Percentiles rank a stretch among this genome's conserved stretches.
Evolutionary conservation across 1,140 invertebrate genomes (phyloP).

Genomic region (Procambarus virginalis): DNA sequence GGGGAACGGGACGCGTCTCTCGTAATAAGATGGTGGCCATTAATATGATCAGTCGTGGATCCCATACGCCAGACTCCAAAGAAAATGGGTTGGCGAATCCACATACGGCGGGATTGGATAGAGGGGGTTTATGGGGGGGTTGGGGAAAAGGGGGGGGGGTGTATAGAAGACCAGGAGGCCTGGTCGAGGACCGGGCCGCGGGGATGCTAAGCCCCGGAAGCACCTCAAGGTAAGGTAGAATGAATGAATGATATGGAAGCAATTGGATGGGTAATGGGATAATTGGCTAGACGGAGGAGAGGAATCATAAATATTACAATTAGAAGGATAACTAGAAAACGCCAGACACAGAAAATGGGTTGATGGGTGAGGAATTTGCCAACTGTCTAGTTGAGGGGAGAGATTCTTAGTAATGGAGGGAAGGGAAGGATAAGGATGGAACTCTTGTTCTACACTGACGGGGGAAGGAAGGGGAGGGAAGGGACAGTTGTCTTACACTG

Average conservation of each 20-base stretch:
- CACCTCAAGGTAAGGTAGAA: neutral
- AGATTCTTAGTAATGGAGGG: too few species aligned
- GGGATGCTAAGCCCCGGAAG: too few species aligned
- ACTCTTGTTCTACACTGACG: neutral
- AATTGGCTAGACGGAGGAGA: neutral
- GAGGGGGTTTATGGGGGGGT: too few species aligned
- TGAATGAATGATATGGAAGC: constrained; percentile 3
- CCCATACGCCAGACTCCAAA: constrained; percentile 50
- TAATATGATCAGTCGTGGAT: constrained; percentile 68
- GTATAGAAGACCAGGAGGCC: too few species aligned
- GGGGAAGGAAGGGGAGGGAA: neutral
- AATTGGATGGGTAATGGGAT: neutral
- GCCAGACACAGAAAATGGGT: too few species aligned
- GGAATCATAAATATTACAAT: neutral
- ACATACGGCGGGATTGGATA: too few species aligned
- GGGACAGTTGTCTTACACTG: neutral
- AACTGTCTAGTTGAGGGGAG: too few species aligned
- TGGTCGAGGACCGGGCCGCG: too few species aligned
- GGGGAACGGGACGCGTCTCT: constrained; percentile 14
- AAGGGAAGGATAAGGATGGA: neutral
- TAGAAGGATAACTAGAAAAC: neutral
- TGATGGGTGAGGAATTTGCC: too few species aligned
- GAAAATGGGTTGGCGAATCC: constrained; percentile 53
- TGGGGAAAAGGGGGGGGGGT: neutral
- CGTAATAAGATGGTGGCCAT: constrained; percentile 64